These are phyloP conservation scores for Marisa cornuarietis DNA, from an alignment of 1,140 invertebrate species.

Conservation along the genomic window DNA sequence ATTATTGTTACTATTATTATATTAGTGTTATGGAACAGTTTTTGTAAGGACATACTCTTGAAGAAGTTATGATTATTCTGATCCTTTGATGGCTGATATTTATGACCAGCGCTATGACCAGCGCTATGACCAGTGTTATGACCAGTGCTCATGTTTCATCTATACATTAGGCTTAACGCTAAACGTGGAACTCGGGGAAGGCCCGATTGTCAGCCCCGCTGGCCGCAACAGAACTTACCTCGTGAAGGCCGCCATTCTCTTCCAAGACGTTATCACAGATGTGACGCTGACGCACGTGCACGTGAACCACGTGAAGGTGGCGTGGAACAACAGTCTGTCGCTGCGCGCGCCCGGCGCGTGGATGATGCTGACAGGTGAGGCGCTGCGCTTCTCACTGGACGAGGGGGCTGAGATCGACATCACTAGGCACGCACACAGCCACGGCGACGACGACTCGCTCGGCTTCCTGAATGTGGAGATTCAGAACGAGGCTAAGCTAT, in stretches of 20 bases:
- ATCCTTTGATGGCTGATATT: too few species aligned
- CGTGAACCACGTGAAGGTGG: constrained; percentile 21
- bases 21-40: too few species aligned
- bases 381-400: constrained; percentile 26
- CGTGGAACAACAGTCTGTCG: constrained; percentile 25
- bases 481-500: constrained; percentile 35
- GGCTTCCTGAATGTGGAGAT: constrained; percentile 40
- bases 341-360: constrained; percentile 9
- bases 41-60: too few species aligned
- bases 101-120: too few species aligned
- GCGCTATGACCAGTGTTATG: too few species aligned
- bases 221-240: constrained; percentile 6
- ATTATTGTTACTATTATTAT: too few species aligned
- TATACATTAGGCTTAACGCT: constrained; percentile 21
- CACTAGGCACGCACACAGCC: constrained; percentile 13
- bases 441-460: constrained; percentile 4
- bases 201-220: not conserved
- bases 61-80: too few species aligned
- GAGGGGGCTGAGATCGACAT: constrained; percentile 29
- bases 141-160: not conserved
- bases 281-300: constrained; percentile 8
- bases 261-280: constrained; percentile 8
- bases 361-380: not conserved
- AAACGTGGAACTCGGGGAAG: constrained; percentile 16
- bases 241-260: constrained; percentile 12